phyloP scores from a whole-genome alignment of 2,888 invertebrate species.

The Eugnorisma glareosa region DNA sequence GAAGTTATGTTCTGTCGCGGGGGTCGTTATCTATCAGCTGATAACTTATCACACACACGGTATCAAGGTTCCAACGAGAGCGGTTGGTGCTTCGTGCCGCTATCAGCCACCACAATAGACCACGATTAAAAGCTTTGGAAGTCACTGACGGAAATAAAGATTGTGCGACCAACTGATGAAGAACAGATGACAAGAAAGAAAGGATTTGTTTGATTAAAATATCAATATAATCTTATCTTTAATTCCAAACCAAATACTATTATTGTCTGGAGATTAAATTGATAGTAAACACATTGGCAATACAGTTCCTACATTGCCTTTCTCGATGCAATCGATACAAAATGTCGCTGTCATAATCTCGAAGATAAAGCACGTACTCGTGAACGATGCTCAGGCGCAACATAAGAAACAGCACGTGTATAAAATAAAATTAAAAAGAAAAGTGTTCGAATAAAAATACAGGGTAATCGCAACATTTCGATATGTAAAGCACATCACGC shows the following conservation, averaged over 20 bases:
- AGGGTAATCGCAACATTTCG: slow-evolving; percentile 7
- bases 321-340: background rate
- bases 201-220: slow-evolving; percentile 22
- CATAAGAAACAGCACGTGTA: slow-evolving; percentile 39
- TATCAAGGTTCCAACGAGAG: slow-evolving; percentile 77
- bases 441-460: slow-evolving; percentile 11
- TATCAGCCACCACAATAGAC: slow-evolving; percentile 54
- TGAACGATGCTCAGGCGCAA: slow-evolving; percentile 20
- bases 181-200: slow-evolving; percentile 24
- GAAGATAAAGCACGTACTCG: slow-evolving; percentile 43
- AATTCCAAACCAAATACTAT: slow-evolving; percentile 24
- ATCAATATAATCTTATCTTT: slow-evolving; percentile 31
- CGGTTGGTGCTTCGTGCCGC: slow-evolving; percentile 48
- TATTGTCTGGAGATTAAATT: slow-evolving; percentile 43
- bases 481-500: background rate
- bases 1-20: slow-evolving; percentile 74
- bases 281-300: slow-evolving; percentile 28
- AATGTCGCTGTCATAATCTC: slow-evolving; percentile 21
- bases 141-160: slow-evolving; percentile 34
- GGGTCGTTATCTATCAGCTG: slow-evolving; percentile 75
- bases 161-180: background rate
- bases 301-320: slow-evolving; percentile 9
- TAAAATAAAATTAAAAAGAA: slow-evolving; percentile 31
- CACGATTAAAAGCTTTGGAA: slow-evolving; percentile 55
- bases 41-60: slow-evolving; percentile 77